Percentiles rank a stretch among this genome's conserved stretches.
phyloP scores from a whole-genome alignment of 1,140 invertebrate genomes.

The Muscidifurax raptorellus region DNA sequence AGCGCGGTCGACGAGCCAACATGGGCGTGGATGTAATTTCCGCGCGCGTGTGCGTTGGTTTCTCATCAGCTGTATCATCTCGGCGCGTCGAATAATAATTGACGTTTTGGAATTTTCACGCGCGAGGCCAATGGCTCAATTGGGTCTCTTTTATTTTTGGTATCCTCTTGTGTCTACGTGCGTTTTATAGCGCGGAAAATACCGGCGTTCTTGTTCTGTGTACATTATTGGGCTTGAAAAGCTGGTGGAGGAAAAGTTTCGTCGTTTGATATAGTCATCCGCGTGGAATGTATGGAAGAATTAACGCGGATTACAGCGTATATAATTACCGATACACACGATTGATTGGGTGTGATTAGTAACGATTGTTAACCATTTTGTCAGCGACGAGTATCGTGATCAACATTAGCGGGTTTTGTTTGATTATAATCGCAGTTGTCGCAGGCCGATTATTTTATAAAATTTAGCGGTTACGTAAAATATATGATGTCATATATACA shows the following conservation, averaged over 20 bases:
- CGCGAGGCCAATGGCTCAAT: neutral
- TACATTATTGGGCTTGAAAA: too few relatives aligned
- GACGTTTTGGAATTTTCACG: conserved; percentile 35
- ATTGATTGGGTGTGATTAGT: too few relatives aligned
- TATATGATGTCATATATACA: too few relatives aligned
- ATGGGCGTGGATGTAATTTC: conserved; percentile 33
- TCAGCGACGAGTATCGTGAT: too few relatives aligned
- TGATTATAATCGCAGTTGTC: too few relatives aligned
- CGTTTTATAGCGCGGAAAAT: neutral
- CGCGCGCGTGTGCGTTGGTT: conserved; percentile 3
- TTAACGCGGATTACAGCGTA: too few relatives aligned
- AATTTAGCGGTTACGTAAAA: too few relatives aligned
- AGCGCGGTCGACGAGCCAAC: neutral
- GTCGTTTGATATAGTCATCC: too few relatives aligned
- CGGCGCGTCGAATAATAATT: conserved; percentile 20
- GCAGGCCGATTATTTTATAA: too few relatives aligned
- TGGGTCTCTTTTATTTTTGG: neutral
- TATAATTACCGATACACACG: neutral
- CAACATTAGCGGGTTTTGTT: too few relatives aligned
- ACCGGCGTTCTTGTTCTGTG: neutral
- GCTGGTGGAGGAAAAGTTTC: too few relatives aligned
- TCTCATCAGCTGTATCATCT: conserved; percentile 8
- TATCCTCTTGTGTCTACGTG: neutral
- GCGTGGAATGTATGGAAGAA: neutral
- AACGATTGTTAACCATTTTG: too few relatives aligned